Evolutionary conservation across 2,113 vertebrate genomes (phyloP).

Genomic region (Upupa epops): DNA sequence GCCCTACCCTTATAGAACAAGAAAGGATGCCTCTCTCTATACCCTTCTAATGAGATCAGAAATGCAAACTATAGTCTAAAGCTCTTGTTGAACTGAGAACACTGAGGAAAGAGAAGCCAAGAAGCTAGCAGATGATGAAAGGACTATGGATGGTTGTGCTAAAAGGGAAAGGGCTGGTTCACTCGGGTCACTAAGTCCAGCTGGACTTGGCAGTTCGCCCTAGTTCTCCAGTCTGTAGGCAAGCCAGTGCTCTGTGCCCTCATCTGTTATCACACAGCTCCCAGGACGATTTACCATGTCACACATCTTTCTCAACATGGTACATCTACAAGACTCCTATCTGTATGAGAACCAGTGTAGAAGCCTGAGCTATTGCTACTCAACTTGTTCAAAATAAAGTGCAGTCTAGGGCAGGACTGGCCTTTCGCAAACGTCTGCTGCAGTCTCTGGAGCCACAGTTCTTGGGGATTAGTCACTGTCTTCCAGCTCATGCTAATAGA

Average conservation of each 20-base stretch:
- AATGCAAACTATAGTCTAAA: background rate
- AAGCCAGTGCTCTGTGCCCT: background rate
- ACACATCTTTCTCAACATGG: background rate
- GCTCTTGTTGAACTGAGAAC: background rate
- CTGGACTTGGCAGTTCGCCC: background rate
- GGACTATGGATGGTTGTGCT: background rate
- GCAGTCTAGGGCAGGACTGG: background rate
- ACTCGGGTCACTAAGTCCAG: background rate
- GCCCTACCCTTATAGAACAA: background rate
- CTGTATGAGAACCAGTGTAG: background rate
- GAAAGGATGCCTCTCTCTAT: background rate
- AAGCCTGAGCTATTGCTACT: background rate
- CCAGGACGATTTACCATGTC: fast-evolving
- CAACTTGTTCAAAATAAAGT: background rate
- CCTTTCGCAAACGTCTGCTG: background rate
- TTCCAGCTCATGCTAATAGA: background rate
- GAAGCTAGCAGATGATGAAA: background rate
- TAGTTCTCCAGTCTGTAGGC: background rate
- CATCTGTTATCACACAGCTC: background rate
- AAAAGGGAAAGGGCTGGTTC: background rate
- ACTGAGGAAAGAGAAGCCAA: no score
- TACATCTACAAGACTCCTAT: background rate
- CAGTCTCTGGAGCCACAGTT: background rate
- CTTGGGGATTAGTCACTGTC: background rate
- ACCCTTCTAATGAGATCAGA: background rate